These are phyloP conservation scores for Scaptomyza reducta DNA, from an alignment of 2,888 invertebrate species.

Conservation along the genomic window DNA sequence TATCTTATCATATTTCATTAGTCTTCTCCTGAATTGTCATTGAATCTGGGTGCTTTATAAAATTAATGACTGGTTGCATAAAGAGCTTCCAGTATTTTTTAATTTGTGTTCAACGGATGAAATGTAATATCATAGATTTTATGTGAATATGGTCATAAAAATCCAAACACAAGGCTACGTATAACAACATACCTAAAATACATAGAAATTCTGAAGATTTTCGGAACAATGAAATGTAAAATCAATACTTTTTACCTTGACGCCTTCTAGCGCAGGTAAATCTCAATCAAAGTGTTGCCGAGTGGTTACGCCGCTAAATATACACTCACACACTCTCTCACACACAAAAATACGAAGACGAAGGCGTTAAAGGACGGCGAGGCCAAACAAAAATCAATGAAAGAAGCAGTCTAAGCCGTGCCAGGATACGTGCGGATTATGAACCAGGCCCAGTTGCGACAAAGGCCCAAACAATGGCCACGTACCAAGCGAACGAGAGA, in stretches of 20 bases:
- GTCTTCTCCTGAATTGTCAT: too few species aligned
- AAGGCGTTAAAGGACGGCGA: slow-evolving; percentile 12
- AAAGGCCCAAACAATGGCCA: slow-evolving; percentile 56
- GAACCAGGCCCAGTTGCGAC: slow-evolving; percentile 32
- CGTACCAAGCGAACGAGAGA: slow-evolving; percentile 38
- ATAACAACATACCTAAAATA: background rate
- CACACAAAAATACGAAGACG: background rate
- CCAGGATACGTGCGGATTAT: slow-evolving; percentile 56
- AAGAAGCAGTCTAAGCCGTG: slow-evolving; percentile 42
- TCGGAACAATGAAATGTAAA: slow-evolving; percentile 16
- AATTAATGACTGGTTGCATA: background rate
- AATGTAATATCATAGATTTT: background rate
- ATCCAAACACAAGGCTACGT: background rate
- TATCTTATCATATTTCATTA: too few species aligned
- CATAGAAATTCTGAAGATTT: slow-evolving; percentile 12
- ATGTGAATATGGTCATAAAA: background rate
- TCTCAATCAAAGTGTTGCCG: slow-evolving; percentile 31
- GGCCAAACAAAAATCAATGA: slow-evolving; percentile 51
- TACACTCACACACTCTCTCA: background rate
- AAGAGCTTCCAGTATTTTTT: background rate
- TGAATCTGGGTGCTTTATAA: too few species aligned
- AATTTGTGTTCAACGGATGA: background rate
- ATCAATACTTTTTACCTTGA: slow-evolving; percentile 41
- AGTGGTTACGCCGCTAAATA: slow-evolving; percentile 11
- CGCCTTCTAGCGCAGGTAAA: slow-evolving; percentile 34